A percentile compares a stretch with the other conserved stretches of the same genome.
Conservation (phyloP, 1,140 invertebrate genomes). For the Bombus cullumanus region DNA sequence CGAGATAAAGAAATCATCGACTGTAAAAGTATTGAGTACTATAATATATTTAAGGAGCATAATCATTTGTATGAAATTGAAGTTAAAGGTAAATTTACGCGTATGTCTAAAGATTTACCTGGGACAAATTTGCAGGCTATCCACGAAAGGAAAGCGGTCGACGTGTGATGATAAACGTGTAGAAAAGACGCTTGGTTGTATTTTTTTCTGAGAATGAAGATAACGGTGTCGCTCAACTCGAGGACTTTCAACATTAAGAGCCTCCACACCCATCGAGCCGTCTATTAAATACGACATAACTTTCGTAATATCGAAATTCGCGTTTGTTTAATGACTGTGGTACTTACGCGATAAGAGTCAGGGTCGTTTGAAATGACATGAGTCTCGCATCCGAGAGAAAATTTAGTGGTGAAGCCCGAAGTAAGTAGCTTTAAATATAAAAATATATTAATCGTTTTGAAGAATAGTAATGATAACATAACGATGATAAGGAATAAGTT, state of each 20-base stretch:
- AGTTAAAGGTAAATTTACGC: not conserved
- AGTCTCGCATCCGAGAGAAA: conserved; percentile 77
- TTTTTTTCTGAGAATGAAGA: conserved; percentile 89
- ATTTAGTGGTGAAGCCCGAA: conserved; percentile 75
- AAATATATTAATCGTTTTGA: conserved; percentile 17
- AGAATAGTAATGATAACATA: not conserved
- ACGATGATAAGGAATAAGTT: not conserved
- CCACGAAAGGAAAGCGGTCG: conserved; percentile 87
- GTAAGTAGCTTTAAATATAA: conserved; percentile 72
- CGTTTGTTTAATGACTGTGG: not conserved
- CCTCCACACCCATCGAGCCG: conserved; percentile 81
- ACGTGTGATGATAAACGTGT: conserved; percentile 89
- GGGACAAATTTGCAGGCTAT: conserved; percentile 86
- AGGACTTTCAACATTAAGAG: conserved; percentile 81
- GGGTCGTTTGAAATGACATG: conserved; percentile 74
- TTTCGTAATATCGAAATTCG: not conserved
- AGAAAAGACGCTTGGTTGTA: conserved; percentile 88
- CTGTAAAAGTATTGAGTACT: no score
- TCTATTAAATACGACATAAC: conserved; percentile 42
- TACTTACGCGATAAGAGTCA: conserved; percentile 76
- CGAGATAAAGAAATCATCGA: no score
- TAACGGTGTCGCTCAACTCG: conserved; percentile 83
- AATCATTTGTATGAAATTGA: not conserved
- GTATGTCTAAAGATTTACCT: conserved; percentile 77
- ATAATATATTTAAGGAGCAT: no score